Evolutionary conservation across 2,113 vertebrate genomes (phyloP).

Genomic region (Glareola pratincola): DNA sequence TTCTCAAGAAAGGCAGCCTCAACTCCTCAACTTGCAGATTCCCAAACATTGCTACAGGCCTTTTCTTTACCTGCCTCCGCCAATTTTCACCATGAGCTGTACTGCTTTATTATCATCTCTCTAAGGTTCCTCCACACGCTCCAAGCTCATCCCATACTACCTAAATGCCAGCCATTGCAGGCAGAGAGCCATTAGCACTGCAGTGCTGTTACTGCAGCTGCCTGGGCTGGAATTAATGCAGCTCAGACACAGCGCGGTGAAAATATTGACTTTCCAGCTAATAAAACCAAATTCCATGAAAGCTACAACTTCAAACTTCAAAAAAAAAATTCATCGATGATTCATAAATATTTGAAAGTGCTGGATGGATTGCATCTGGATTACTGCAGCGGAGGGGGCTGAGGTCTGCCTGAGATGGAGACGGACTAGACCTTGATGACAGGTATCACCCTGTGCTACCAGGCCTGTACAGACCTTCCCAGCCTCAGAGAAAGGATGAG

Average conservation of each 20-base stretch:
- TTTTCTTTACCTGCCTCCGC: not conserved
- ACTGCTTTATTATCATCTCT: not conserved
- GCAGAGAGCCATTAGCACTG: not conserved
- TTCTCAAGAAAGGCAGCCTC: not conserved
- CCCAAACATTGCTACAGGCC: not conserved
- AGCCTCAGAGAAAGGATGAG: not conserved
- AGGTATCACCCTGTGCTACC: not conserved
- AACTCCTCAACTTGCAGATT: not conserved
- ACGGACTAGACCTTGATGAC: not conserved
- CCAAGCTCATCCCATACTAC: not conserved
- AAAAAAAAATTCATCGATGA: constrained; percentile 65
- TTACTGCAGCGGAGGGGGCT: not conserved
- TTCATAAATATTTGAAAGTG: constrained; percentile 76
- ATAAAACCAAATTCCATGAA: constrained; percentile 74
- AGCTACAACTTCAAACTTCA: constrained; percentile 61
- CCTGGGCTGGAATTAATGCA: not conserved
- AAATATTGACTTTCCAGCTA: constrained; percentile 74
- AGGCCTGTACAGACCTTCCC: not conserved
- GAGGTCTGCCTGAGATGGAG: not conserved
- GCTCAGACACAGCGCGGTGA: not conserved
- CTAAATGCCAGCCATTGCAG: not conserved
- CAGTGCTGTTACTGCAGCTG: constrained; percentile 1
- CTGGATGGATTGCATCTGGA: constrained; percentile 39
- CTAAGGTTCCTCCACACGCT: not conserved
- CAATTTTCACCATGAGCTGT: not conserved